Evolutionary conservation across 2,888 invertebrate genomes (phyloP), one percentile per base, ranked within the genome.

Genomic region (Diplazon laetatorius): DNA sequence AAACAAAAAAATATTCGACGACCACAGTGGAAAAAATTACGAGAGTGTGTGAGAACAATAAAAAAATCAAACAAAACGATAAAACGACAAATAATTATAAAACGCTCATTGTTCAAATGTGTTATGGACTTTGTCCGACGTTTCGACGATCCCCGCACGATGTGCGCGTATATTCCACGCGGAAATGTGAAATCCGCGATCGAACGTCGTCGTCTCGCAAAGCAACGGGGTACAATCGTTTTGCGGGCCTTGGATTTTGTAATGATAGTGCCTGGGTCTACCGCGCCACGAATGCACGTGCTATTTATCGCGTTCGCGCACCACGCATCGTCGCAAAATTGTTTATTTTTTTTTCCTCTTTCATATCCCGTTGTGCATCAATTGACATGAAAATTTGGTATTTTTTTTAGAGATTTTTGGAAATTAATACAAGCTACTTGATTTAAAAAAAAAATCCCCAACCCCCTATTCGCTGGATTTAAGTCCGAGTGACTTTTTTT

Each of bases 181-280:
- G 50, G 39, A 14, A 66, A 52, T 66, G 42, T 22, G 25, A 20
- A 14, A 65, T 20, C 20, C 39, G 8, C 16, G 14, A 20, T 50
- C 20, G 14, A 16, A 25, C 2, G 1, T n/a, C 14, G 30, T n/a
- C 14, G 55, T 14, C 2, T 30, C 6, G 6, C 2, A 30, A 30
- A 55, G 16, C 48, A n/a, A 55, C 57, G 57, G 59, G n/a, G 50
- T n/a, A 48, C 16, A 68, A 68, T 72, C 55, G 68, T 62, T 39
- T 25, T 44, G 59, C 9, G 39, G 65, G 66, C 78, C 78, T 78
- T 78, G 74, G 46, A 66, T 78, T 46, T 16, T 46, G 39, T 55
- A 70, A 78, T 60, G 70, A 65, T 74, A 78, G 74, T 48, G 55
- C 60, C 69, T n/a, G n/a, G 30, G 69, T 63, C 30, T 50, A 8